Percentiles rank a stretch among this genome's conserved stretches.
These are phyloP conservation scores for Temnothorax rugatulus DNA, from an alignment of 2,888 invertebrate species.

Conservation along the genomic window DNA sequence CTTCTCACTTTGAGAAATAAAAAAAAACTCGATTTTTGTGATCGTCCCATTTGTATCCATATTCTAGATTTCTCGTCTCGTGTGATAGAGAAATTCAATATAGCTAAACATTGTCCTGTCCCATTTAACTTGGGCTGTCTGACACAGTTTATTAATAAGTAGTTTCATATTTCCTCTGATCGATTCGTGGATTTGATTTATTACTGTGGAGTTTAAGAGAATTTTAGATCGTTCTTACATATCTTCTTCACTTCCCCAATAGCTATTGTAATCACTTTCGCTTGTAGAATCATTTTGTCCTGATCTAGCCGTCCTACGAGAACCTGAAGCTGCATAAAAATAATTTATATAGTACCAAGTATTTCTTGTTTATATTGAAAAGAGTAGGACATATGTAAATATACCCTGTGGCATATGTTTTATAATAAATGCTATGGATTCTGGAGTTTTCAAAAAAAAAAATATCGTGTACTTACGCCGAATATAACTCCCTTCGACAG, in stretches of 20 bases:
- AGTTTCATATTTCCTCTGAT: slow-evolving; percentile 62
- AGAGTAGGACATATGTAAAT: neutral
- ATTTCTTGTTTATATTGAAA: neutral
- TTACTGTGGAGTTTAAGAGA: neutral
- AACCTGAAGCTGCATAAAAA: slow-evolving; percentile 39
- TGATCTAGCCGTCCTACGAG: slow-evolving; percentile 41
- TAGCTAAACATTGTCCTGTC: neutral
- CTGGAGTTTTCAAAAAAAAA: slow-evolving; percentile 17
- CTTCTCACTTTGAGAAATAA: neutral
- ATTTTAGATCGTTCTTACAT: neutral
- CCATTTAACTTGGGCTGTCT: slow-evolving; percentile 53
- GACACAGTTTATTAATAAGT: slow-evolving; percentile 24
- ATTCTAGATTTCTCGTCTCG: neutral
- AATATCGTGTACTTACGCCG: slow-evolving; percentile 63
- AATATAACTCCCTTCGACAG: slow-evolving; percentile 40
- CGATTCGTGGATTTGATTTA: neutral
- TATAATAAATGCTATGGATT: neutral
- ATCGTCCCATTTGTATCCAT: neutral
- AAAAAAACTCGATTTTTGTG: neutral
- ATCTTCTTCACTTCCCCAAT: neutral
- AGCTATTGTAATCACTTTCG: slow-evolving; percentile 31
- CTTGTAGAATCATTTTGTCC: slow-evolving; percentile 63
- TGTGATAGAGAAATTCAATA: neutral
- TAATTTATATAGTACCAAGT: neutral
- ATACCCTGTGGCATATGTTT: too few species aligned